These are phyloP conservation scores for Pygmarrhopalites habei DNA, from an alignment of 1,140 invertebrate genomes.

Conservation along the genomic window DNA sequence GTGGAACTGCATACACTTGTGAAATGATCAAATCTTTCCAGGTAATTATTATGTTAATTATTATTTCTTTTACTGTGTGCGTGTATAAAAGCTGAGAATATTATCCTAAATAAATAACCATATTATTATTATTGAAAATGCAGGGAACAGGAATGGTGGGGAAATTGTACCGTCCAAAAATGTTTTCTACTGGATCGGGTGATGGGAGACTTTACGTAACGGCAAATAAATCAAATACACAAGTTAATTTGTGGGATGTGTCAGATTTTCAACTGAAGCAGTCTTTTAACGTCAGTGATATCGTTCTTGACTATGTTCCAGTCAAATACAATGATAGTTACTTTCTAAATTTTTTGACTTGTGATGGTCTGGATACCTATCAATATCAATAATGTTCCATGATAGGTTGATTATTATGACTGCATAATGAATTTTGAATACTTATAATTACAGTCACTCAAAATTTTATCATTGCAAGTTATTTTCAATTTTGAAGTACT, in stretches of 20 bases:
- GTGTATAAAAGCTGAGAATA: not conserved
- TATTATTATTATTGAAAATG: not conserved
- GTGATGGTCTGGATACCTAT: constrained; percentile 10
- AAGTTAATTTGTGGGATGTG: constrained; percentile 20
- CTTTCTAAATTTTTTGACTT: constrained; percentile 3
- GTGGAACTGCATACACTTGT: constrained; percentile 3
- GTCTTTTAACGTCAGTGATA: not conserved
- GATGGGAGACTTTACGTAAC: constrained; percentile 12
- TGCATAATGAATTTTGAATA: too few relatives aligned
- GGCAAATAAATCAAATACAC: not conserved
- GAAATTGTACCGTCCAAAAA: constrained; percentile 13
- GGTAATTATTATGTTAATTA: not conserved
- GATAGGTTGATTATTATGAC: too few relatives aligned
- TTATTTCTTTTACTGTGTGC: not conserved
- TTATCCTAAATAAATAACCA: not conserved
- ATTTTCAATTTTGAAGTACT: too few relatives aligned
- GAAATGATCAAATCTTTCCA: constrained; percentile 3
- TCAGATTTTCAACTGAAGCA: constrained; percentile 11
- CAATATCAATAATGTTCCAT: too few relatives aligned
- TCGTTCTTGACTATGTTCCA: constrained; percentile 13
- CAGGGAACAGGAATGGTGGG: not conserved
- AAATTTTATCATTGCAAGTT: too few relatives aligned
- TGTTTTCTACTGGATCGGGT: constrained; percentile 12
- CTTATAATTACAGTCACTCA: too few relatives aligned
- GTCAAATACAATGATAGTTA: constrained; percentile 8